phyloP scores from a whole-genome alignment of 2,113 vertebrate species.

The Chitala chitala region DNA sequence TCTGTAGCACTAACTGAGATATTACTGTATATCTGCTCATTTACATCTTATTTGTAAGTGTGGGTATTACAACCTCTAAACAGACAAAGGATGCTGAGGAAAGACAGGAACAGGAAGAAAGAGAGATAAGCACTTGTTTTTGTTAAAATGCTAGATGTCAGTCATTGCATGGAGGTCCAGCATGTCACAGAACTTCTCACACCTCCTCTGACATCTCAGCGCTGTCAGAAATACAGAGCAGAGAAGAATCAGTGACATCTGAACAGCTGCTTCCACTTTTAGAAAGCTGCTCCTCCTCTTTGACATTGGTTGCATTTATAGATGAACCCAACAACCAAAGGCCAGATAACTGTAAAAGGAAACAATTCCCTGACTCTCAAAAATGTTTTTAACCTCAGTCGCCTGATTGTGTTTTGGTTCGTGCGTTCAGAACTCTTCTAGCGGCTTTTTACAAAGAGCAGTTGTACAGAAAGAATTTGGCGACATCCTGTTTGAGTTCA shows the following conservation, averaged over 20 bases:
- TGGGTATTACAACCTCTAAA: too few relatives aligned
- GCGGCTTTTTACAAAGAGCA: too few relatives aligned
- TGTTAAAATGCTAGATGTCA: constrained; percentile 11
- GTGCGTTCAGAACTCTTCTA: too few relatives aligned
- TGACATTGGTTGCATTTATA: not conserved
- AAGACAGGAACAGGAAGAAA: not conserved
- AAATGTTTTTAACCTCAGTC: not conserved
- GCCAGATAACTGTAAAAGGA: not conserved
- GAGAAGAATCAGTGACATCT: not conserved
- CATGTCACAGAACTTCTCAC: not conserved
- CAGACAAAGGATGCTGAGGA: not conserved
- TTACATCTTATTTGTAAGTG: too few relatives aligned
- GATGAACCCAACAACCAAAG: not conserved
- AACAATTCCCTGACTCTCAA: not conserved
- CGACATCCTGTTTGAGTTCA: too few relatives aligned
- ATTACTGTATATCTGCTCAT: too few relatives aligned
- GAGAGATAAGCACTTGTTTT: not conserved
- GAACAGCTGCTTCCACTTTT: not conserved
- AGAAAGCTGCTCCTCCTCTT: not conserved
- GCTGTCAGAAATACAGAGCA: not conserved
- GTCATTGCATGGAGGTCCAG: not conserved
- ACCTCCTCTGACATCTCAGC: not conserved
- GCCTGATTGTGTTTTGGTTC: too few relatives aligned
- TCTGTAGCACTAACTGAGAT: too few relatives aligned
- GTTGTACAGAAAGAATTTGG: too few relatives aligned